These are phyloP conservation scores for Otus sunia DNA, from an alignment of 2,113 vertebrate genomes.

Conservation along the genomic window DNA sequence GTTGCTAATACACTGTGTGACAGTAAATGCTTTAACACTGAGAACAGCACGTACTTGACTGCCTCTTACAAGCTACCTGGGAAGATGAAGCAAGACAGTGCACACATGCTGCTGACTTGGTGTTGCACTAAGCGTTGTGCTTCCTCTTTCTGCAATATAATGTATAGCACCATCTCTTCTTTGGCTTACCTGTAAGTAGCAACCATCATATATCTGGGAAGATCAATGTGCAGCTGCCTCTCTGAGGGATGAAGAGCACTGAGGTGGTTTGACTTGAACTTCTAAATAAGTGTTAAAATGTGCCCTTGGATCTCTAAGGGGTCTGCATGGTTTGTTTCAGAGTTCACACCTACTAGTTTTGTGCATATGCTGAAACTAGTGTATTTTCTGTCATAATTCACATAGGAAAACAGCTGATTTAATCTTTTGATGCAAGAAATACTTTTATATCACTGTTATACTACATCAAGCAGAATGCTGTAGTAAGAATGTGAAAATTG, in stretches of 20 bases:
- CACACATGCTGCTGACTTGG: background rate
- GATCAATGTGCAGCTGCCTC: background rate
- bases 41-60: background rate
- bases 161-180: fast-evolving
- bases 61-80: background rate
- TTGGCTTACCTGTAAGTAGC: background rate
- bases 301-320: background rate
- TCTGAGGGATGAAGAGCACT: background rate
- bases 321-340: background rate
- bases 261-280: background rate
- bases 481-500: background rate
- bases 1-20: background rate
- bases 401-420: background rate
- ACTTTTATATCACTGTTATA: background rate
- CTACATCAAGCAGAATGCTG: background rate
- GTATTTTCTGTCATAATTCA: background rate
- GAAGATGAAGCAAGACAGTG: background rate
- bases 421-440: background rate
- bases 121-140: fast-evolving
- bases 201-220: fast-evolving
- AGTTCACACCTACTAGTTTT: fast-evolving
- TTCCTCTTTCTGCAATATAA: background rate
- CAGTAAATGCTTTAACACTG: background rate
- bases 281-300: background rate
- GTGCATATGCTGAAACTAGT: background rate